These are phyloP conservation scores for Syngnathoides biaculeatus DNA, from an alignment of 2,113 vertebrate species.

Conservation along the genomic window DNA sequence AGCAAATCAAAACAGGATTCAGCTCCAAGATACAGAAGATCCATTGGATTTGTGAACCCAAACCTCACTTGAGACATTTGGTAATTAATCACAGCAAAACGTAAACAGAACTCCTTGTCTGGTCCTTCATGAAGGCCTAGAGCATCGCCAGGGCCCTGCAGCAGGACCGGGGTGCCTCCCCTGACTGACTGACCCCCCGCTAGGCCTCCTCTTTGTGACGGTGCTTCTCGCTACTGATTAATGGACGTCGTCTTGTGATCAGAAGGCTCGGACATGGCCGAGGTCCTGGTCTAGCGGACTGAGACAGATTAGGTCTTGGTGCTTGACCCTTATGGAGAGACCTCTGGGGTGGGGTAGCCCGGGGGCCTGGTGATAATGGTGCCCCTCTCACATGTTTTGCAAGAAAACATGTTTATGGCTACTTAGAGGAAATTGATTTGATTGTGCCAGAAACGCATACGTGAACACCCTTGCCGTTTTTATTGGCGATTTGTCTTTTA, in stretches of 20 bases:
- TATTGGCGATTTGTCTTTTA: constrained; percentile 86
- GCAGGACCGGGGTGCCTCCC: constrained; percentile 36
- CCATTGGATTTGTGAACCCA: constrained; percentile 18
- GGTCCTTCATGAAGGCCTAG: constrained; percentile 15
- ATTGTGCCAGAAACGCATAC: constrained; percentile 90
- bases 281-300: constrained; percentile 56
- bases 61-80: background rate
- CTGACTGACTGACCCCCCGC: constrained; percentile 53
- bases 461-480: constrained; percentile 92
- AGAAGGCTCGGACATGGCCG: constrained; percentile 51
- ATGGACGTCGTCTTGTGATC: constrained; percentile 77
- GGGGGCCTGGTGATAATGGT: constrained; percentile 81
- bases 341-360: constrained; percentile 77
- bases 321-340: constrained; percentile 77
- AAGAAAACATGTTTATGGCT: constrained; percentile 99
- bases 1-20: constrained; percentile 18
- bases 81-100: constrained; percentile 27
- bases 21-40: constrained; percentile 8
- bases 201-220: constrained; percentile 73
- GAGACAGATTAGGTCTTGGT: constrained; percentile 82
- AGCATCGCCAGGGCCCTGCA: constrained; percentile 43
- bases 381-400: constrained; percentile 85
- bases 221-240: constrained; percentile 80
- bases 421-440: constrained; percentile 99
- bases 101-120: constrained; percentile 24